Percentiles rank a stretch among this genome's conserved stretches.
phyloP scores from a whole-genome alignment of 2,113 vertebrate species.

The Heterochromis multidens region DNA sequence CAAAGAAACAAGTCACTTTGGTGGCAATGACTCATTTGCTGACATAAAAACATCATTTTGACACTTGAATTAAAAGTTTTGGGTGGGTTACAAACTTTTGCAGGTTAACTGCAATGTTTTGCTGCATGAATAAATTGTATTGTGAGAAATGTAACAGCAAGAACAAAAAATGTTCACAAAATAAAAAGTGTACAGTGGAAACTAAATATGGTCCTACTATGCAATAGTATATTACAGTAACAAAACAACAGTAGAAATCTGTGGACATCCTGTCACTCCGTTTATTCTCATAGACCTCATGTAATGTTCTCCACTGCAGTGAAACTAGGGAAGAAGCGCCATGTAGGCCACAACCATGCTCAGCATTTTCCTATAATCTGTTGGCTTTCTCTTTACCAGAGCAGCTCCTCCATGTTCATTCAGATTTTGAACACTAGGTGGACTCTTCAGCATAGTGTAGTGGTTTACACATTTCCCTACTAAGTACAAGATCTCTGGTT shows the following conservation, averaged over 20 bases:
- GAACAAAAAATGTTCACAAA: too few species aligned
- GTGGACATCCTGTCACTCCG: background rate
- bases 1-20: too few species aligned
- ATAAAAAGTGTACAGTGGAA: background rate
- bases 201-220: background rate
- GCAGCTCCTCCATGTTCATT: background rate
- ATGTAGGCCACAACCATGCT: too few species aligned
- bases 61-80: too few species aligned
- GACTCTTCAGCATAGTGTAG: accelerated
- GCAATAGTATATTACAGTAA: background rate
- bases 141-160: too few species aligned
- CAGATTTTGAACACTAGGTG: background rate
- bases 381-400: background rate
- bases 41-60: too few species aligned
- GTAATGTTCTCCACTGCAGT: background rate
- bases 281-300: background rate
- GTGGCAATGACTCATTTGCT: too few species aligned
- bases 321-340: background rate
- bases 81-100: too few species aligned
- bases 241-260: background rate
- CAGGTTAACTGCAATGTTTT: too few species aligned
- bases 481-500: background rate
- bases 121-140: too few species aligned
- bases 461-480: background rate
- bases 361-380: background rate